Conservation (phyloP, 2,113 vertebrate genomes). For the Vidua chalybeata region DNA sequence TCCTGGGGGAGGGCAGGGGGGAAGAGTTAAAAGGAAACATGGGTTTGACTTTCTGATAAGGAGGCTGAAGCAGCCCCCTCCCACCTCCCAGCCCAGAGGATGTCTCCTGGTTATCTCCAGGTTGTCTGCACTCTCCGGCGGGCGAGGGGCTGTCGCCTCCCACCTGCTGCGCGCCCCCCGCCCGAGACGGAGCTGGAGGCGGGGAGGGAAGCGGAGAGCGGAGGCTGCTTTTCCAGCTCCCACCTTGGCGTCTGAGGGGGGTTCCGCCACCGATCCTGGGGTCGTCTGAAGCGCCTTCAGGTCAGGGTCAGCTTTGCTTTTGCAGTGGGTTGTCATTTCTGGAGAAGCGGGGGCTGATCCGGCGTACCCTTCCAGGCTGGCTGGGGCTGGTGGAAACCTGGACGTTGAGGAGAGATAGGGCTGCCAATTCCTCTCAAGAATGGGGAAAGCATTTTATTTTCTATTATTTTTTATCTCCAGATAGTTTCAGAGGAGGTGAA, state of each 20-base stretch:
- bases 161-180: slow-evolving; percentile 64
- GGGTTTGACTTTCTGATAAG: slow-evolving; percentile 62
- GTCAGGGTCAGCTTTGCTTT: slow-evolving; percentile 63
- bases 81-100: slow-evolving; percentile 7
- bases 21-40: slow-evolving; percentile 38
- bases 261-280: slow-evolving; percentile 21
- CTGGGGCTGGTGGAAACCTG: not conserved
- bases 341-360: not conserved
- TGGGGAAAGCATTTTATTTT: not conserved
- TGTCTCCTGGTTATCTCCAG: slow-evolving; percentile 52
- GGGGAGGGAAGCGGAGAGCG: not conserved
- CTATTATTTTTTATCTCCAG: not conserved
- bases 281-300: not conserved
- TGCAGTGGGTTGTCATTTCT: not conserved
- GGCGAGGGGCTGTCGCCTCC: slow-evolving; percentile 46
- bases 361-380: not conserved
- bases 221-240: not conserved
- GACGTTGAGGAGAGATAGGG: not conserved
- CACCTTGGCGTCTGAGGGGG: slow-evolving; percentile 42
- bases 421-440: not conserved
- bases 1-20: not conserved
- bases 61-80: slow-evolving; percentile 42
- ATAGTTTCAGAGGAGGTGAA: not conserved
- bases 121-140: not conserved
- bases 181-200: slow-evolving; percentile 10